phyloP scores from a whole-genome alignment of 2,888 invertebrate genomes.

The Hydraecia micacea region DNA sequence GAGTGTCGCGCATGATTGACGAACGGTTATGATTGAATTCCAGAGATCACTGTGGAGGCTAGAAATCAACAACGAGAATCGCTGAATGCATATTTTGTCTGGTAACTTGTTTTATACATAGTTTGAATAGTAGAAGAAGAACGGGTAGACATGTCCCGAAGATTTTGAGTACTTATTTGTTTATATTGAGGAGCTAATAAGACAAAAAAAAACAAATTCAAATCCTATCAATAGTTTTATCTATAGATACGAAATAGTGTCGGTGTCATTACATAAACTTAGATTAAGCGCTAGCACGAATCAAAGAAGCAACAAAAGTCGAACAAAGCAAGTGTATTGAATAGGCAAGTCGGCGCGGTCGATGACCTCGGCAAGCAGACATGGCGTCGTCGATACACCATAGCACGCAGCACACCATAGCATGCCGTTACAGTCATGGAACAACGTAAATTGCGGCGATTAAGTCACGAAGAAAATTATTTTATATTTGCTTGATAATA shows the following conservation, averaged over 20 bases:
- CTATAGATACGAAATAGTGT: constrained; percentile 28
- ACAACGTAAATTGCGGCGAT: constrained; percentile 41
- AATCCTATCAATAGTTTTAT: constrained; percentile 20
- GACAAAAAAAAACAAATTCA: not conserved
- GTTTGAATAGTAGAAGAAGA: not conserved
- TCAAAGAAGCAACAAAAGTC: constrained; percentile 77
- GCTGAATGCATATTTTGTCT: constrained; percentile 1
- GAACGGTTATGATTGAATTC: constrained; percentile 57
- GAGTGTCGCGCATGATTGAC: constrained; percentile 58
- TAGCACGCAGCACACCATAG: constrained; percentile 65
- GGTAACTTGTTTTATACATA: not conserved
- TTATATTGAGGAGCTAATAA: constrained; percentile 7
- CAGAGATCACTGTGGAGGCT: constrained; percentile 34
- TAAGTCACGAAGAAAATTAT: constrained; percentile 39
- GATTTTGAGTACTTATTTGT: not conserved
- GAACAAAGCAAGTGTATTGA: constrained; percentile 81
- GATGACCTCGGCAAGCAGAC: constrained; percentile 83
- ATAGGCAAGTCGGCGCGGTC: constrained; percentile 80
- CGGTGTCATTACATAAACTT: constrained; percentile 68
- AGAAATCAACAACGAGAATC: constrained; percentile 15
- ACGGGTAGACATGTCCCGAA: not conserved
- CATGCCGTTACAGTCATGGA: constrained; percentile 76
- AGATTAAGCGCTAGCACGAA: constrained; percentile 71
- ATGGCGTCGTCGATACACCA: constrained; percentile 84
- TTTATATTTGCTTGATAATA: constrained; percentile 8